These are phyloP conservation scores for Rambutsinella grinnellia DNA, from an alignment of 2,888 invertebrate genomes.

Conservation along the genomic window DNA sequence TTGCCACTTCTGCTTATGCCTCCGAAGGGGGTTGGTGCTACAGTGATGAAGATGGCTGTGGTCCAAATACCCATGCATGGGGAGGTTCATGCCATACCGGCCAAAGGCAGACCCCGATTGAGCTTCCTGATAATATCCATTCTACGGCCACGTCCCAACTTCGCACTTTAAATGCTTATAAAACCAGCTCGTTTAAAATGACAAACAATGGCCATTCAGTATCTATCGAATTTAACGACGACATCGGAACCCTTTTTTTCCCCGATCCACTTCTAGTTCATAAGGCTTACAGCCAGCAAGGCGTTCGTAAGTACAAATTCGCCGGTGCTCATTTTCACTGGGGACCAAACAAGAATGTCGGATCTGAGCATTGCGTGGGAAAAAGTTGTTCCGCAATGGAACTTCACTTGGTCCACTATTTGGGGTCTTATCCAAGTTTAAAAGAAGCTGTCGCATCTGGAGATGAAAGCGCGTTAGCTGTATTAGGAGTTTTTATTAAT, in stretches of 20 bases:
- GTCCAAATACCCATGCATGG: background rate
- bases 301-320: background rate
- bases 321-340: slow-evolving; percentile 7
- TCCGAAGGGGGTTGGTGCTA: background rate
- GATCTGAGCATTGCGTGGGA: slow-evolving; percentile 1
- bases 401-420: slow-evolving; percentile 16
- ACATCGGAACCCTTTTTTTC: background rate
- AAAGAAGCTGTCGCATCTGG: background rate
- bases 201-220: slow-evolving; percentile 5
- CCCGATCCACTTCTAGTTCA: slow-evolving; percentile 1
- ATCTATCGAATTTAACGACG: background rate
- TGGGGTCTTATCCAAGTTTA: background rate
- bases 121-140: background rate
- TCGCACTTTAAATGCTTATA: background rate
- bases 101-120: background rate
- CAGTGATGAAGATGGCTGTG: background rate
- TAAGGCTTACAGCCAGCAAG: background rate
- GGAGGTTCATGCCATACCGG: background rate
- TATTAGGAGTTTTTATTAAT: slow-evolving; percentile 1
- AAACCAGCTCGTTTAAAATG: background rate
- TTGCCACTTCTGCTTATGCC: background rate
- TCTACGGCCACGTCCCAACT: background rate
- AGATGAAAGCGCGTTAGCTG: background rate
- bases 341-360: background rate
- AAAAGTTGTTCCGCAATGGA: background rate